phyloP scores from a whole-genome alignment of 2,797 vertebrate species.

The Acanthornis magna region DNA sequence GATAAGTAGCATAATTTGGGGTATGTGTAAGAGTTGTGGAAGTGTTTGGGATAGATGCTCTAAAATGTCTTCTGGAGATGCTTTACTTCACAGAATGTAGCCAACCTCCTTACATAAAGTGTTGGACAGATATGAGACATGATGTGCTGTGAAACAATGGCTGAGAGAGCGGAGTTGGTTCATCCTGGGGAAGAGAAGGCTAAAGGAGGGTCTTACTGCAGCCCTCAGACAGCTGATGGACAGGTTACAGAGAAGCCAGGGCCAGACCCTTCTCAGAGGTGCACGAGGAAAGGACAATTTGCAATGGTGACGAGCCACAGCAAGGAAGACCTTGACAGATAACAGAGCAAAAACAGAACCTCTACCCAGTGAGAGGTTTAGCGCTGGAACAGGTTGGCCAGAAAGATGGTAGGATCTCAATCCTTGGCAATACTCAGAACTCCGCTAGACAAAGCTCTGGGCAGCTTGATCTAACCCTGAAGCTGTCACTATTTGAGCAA shows the following conservation, averaged over 20 bases:
- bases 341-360: background rate
- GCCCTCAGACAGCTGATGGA: background rate
- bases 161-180: background rate
- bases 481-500: background rate
- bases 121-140: background rate
- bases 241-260: background rate
- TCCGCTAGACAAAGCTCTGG: background rate
- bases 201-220: background rate
- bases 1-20: background rate
- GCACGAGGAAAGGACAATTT: background rate
- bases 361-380: background rate
- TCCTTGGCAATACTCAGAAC: background rate
- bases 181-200: background rate
- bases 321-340: background rate
- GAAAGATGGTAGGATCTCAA: background rate
- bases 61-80: background rate
- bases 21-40: background rate
- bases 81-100: background rate
- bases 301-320: background rate
- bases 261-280: background rate
- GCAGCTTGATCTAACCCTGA: background rate
- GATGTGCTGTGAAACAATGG: background rate
- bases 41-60: background rate
- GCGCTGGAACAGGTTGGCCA: background rate
- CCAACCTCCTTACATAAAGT: background rate